Base-by-base conservation (phyloP, 1,140 invertebrate species). In the Gonioctena quinquepunctata region DNA sequence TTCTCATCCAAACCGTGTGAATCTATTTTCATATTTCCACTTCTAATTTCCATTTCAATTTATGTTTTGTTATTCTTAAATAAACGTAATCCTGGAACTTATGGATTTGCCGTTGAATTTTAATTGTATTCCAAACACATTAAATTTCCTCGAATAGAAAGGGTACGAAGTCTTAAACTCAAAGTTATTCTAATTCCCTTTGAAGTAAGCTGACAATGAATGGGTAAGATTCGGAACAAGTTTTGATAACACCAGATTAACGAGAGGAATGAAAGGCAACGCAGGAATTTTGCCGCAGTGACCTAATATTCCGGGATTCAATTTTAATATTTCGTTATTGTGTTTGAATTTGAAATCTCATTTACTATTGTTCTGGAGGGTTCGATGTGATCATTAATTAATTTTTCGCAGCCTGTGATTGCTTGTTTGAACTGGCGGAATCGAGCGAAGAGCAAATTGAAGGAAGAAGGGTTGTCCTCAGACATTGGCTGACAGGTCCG, bases 161-260 rank as follows among this genome's bases (percentile, higher is more conserved):
- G 73, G 70, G 69, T 69, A 48, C 68, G 28, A 71, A 71, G 65
- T 71, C 69, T 66, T 52, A 48, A 72, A 69, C 68, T 70, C 48
- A 67, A 74, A 77, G 73, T 77, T 75, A 72, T 75, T 77, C 71
- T 71, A 77, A 77, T 68, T 69, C 73, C 28, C 66, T 74, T 70
- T 74, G 75, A 76, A 71, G 76, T 75, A 75, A 75, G 71, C 75
- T 77, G 76, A 75, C 76, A 77, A 75, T 75, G 73, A 77, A 77
- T 75, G 72, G 71, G 71, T 77, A 77, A 75, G 74, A 75, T 70
- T 77, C 68, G 69, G 70, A 75, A 75, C 66, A 57, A 70, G 72
- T 76, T 75, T 72, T 72, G 75, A 76, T 76, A 76, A 75, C 60
- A 28, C n/a, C 49, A 23, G 63, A 66, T 66, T 66, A 66, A 23